A percentile compares a stretch with the other conserved stretches of the same genome.
Evolutionary conservation across 1,140 invertebrate genomes (phyloP).

Genomic region (Zelostemma sp.): DNA sequence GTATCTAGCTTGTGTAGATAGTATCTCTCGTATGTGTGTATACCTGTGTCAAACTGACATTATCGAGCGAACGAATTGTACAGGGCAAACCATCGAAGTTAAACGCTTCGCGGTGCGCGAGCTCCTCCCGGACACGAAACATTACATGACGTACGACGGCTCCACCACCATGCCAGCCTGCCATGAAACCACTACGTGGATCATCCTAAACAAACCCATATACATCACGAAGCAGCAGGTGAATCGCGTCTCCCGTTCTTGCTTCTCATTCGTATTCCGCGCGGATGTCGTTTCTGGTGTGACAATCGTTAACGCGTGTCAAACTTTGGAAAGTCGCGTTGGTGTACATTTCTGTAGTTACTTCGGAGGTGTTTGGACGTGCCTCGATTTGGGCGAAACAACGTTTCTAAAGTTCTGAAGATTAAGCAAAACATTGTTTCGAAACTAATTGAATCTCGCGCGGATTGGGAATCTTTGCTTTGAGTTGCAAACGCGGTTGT

Average conservation of each 20-base stretch:
- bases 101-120: conserved; percentile 86
- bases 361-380: too few relatives aligned
- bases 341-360: too few relatives aligned
- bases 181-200: conserved; percentile 95
- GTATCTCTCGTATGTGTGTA: conserved; percentile 30
- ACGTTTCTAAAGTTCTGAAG: neutral
- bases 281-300: too few relatives aligned
- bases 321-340: too few relatives aligned
- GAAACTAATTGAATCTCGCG: too few relatives aligned
- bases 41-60: conserved; percentile 44
- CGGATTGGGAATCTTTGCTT: too few relatives aligned
- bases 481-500: too few relatives aligned
- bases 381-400: too few relatives aligned
- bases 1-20: conserved; percentile 15
- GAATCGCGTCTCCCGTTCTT: conserved; percentile 55
- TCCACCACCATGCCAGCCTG: conserved; percentile 94
- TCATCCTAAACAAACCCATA: conserved; percentile 96
- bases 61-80: conserved; percentile 61
- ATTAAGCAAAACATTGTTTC: neutral
- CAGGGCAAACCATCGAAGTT: conserved; percentile 85
- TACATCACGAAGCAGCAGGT: conserved; percentile 96
- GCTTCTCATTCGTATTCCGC: neutral
- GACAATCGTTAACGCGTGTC: too few relatives aligned
- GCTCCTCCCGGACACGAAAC: conserved; percentile 90
- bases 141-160: conserved; percentile 98